phyloP scores from a whole-genome alignment of 2,113 vertebrate genomes.

The Tyto alba region DNA sequence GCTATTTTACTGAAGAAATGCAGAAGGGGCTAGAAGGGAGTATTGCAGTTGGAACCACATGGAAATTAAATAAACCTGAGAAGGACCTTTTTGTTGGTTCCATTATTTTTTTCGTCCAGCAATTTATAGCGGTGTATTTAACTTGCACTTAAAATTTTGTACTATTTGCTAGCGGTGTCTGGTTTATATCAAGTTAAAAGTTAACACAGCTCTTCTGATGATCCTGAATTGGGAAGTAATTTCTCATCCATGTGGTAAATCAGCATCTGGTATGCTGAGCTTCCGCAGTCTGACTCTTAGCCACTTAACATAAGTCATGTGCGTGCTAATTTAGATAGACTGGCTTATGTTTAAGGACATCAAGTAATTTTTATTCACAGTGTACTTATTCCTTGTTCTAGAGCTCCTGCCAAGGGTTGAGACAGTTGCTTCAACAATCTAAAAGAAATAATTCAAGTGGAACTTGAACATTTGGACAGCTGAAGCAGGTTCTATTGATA shows the following conservation, averaged over 20 bases:
- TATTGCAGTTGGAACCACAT: background rate
- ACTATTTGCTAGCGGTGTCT: background rate
- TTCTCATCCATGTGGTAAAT: background rate
- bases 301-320: background rate
- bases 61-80: background rate
- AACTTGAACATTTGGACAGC: background rate
- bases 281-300: background rate
- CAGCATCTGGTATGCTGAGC: background rate
- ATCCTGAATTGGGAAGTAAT: background rate
- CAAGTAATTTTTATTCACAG: conserved; percentile 7
- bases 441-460: conserved; percentile 28
- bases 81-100: background rate
- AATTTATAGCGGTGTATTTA: background rate
- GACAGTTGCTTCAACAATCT: conserved; percentile 8
- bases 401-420: conserved; percentile 22
- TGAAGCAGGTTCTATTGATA: background rate
- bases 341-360: background rate
- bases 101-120: background rate
- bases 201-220: background rate
- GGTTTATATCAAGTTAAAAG: background rate
- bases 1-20: background rate
- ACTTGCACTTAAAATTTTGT: background rate
- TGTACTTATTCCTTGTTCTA: conserved; percentile 23
- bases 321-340: background rate
- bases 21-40: background rate